phyloP scores from a whole-genome alignment of 2,888 invertebrate species.

The Ormyrus nitidulus region DNA sequence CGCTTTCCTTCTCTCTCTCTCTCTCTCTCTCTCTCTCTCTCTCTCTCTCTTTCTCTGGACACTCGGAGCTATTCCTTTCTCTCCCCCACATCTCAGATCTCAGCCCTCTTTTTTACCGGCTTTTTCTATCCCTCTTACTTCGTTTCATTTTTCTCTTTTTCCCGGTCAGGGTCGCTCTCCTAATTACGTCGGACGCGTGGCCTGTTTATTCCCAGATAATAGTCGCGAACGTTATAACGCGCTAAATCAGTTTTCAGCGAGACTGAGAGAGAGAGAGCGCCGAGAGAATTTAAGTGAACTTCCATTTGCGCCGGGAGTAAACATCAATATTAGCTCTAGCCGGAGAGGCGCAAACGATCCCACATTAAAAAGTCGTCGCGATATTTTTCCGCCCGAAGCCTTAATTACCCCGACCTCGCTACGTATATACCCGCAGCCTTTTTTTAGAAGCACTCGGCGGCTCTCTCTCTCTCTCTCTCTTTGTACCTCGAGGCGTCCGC shows the following conservation, averaged over 20 bases:
- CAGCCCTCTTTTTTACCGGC: constrained; percentile 3
- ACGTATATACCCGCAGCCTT: no score
- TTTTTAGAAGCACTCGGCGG: no score
- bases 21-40: constrained; percentile 28
- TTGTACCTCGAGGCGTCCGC: constrained; percentile 15
- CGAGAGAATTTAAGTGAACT: no score
- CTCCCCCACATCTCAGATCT: constrained; percentile 31
- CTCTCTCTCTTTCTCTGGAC: background rate
- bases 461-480: background rate
- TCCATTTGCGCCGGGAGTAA: background rate
- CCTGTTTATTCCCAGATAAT: constrained; percentile 9
- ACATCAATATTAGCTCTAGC: no score
- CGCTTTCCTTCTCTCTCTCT: background rate
- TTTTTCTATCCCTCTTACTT: background rate
- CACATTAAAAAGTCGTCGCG: no score
- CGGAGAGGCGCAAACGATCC: no score
- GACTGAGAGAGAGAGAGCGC: no score
- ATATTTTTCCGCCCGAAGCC: background rate
- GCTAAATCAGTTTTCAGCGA: no score
- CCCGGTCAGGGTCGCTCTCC: background rate
- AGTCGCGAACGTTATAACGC: constrained; percentile 13
- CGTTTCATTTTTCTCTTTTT: constrained; percentile 22
- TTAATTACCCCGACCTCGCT: background rate
- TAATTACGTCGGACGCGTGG: constrained; percentile 14
- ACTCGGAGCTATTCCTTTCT: constrained; percentile 22